Evolutionary conservation across 1,140 invertebrate genomes (phyloP).

Genomic region (Aphaenogaster ashmeadi): DNA sequence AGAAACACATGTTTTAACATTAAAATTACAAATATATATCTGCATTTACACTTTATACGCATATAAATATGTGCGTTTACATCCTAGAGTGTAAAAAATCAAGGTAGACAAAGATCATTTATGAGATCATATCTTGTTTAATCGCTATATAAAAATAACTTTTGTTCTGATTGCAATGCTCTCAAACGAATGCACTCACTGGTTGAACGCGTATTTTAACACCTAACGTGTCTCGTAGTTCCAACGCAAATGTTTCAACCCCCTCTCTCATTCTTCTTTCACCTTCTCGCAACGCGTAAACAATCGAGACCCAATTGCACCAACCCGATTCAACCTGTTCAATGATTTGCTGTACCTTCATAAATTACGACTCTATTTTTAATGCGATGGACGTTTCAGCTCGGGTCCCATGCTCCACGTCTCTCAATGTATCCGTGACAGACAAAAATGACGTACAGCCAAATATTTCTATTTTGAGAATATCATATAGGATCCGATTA

Average conservation of each 20-base stretch:
- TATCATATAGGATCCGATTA: neutral
- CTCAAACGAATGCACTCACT: neutral
- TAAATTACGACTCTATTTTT: slow-evolving; percentile 18
- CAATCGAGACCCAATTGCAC: slow-evolving; percentile 29
- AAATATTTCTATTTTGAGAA: neutral
- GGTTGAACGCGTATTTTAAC: slow-evolving; percentile 10
- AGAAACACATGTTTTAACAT: neutral
- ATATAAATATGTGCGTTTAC: neutral
- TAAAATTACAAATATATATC: slow-evolving; percentile 26
- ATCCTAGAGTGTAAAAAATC: slow-evolving; percentile 16
- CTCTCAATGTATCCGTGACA: neutral
- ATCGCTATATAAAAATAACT: slow-evolving; percentile 45
- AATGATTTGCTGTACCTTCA: neutral
- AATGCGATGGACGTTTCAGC: neutral
- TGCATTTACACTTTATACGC: slow-evolving; percentile 24
- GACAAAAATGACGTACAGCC: neutral
- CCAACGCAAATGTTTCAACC: slow-evolving; percentile 32
- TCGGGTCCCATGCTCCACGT: neutral
- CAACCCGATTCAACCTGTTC: slow-evolving; percentile 15
- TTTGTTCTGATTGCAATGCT: slow-evolving; percentile 14
- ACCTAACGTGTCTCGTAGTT: slow-evolving; percentile 5
- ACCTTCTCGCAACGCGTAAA: neutral
- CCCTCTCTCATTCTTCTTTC: neutral
- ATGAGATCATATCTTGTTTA: neutral
- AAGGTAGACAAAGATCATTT: neutral